These are phyloP conservation scores for Neotoma lepida DNA, from an alignment of 2,113 vertebrate genomes.

Conservation along the genomic window DNA sequence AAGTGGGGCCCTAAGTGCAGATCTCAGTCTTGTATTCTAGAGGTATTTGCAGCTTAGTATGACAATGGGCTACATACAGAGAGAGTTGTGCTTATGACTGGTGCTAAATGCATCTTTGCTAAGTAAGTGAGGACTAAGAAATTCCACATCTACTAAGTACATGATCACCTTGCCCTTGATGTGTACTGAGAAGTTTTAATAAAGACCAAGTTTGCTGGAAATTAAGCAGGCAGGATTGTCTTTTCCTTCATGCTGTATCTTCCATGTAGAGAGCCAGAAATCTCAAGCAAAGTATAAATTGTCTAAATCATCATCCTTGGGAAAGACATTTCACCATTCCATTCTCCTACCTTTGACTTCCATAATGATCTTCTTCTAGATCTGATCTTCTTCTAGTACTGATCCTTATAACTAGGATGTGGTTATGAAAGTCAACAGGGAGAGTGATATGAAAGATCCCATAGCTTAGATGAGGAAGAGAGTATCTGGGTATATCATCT, in stretches of 20 bases:
- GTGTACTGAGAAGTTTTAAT: neutral
- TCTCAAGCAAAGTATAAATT: neutral
- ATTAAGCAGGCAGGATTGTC: neutral
- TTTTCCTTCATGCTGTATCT: neutral
- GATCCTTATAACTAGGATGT: neutral
- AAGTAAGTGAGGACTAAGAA: neutral
- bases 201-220: neutral
- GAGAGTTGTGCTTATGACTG: neutral
- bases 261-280: neutral
- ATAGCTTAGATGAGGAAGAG: neutral
- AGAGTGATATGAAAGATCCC: neutral
- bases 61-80: accelerated
- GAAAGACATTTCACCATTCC: neutral
- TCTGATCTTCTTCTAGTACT: no score
- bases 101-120: neutral
- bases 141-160: neutral
- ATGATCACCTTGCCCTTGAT: neutral
- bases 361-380: neutral
- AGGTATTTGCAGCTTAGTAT: neutral
- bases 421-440: neutral
- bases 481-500: neutral
- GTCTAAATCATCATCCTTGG: neutral
- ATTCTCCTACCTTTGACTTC: neutral
- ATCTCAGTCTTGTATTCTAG: neutral
- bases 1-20: neutral